Conservation (phyloP, 1,140 invertebrate species). For the Cyclina sinensis region DNA sequence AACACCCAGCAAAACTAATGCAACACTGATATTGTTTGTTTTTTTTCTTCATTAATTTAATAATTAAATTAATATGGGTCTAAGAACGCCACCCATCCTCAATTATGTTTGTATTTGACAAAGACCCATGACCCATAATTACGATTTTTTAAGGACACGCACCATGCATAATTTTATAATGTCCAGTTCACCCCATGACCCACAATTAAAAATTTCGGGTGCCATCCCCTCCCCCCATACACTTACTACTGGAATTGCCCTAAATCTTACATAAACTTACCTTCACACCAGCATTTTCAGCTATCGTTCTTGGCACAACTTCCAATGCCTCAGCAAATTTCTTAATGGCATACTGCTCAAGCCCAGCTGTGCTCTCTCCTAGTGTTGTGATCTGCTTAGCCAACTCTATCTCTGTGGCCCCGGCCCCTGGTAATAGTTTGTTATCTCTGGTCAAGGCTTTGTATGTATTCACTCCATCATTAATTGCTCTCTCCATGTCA, state of each 20-base stretch:
- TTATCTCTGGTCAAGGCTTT: slow-evolving; percentile 91
- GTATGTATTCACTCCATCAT: slow-evolving; percentile 99
- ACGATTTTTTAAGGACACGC: too few relatives aligned
- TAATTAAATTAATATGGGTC: too few relatives aligned
- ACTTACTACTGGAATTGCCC: not conserved
- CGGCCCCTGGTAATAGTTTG: slow-evolving; percentile 96
- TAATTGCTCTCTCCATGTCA: slow-evolving; percentile 98
- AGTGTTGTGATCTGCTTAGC: slow-evolving; percentile 94
- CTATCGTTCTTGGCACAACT: slow-evolving; percentile 95
- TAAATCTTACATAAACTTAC: slow-evolving; percentile 73
- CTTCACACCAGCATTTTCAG: slow-evolving; percentile 97
- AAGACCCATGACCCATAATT: too few relatives aligned
- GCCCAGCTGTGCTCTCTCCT: slow-evolving; percentile 94
- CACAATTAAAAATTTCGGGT: too few relatives aligned
- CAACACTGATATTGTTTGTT: too few relatives aligned
- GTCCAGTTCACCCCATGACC: too few relatives aligned
- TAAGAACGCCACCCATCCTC: too few relatives aligned
- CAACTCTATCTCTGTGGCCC: slow-evolving; percentile 97
- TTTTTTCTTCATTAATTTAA: too few relatives aligned
- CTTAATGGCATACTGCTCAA: slow-evolving; percentile 98
- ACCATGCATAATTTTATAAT: too few relatives aligned
- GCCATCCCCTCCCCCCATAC: not conserved
- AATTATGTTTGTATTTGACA: too few relatives aligned
- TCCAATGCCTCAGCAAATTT: slow-evolving; percentile 98
- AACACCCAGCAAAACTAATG: too few relatives aligned